Evolutionary conservation across 2,113 vertebrate species (phyloP).

Genomic region (Sylvilagus bachmani): DNA sequence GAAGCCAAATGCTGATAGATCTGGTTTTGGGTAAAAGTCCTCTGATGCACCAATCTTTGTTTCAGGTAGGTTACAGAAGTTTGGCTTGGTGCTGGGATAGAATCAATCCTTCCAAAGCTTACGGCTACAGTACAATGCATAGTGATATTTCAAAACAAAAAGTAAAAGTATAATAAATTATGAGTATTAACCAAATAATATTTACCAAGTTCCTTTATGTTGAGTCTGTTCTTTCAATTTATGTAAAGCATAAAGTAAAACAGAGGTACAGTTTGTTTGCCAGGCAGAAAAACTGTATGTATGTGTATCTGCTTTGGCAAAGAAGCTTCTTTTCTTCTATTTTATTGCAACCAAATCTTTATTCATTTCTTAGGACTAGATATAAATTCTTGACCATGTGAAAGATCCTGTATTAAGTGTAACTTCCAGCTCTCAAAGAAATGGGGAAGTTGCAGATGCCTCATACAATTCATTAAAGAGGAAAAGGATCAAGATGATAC

Average conservation of each 20-base stretch:
- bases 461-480: not conserved
- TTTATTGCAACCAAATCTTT: not conserved
- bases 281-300: slow-evolving; percentile 3
- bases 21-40: not conserved
- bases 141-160: slow-evolving; percentile 11
- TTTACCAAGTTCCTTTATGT: not conserved
- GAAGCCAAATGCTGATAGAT: not conserved
- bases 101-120: not conserved
- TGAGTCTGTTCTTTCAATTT: not conserved
- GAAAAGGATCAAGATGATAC: not conserved
- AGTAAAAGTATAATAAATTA: slow-evolving; percentile 37
- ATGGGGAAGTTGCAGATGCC: not conserved
- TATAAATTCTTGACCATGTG: not conserved
- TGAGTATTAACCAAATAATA: not conserved
- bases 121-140: no score
- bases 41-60: not conserved
- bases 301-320: slow-evolving; percentile 48
- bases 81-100: not conserved
- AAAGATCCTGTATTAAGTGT: slow-evolving; percentile 5
- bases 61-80: slow-evolving; percentile 1
- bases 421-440: not conserved
- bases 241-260: slow-evolving; percentile 17
- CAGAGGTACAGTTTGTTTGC: not conserved
- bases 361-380: slow-evolving; percentile 35
- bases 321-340: slow-evolving; percentile 5